These are phyloP conservation scores for Didymodactylos carnosus DNA, from an alignment of 2,888 invertebrate species.

Conservation along the genomic window DNA sequence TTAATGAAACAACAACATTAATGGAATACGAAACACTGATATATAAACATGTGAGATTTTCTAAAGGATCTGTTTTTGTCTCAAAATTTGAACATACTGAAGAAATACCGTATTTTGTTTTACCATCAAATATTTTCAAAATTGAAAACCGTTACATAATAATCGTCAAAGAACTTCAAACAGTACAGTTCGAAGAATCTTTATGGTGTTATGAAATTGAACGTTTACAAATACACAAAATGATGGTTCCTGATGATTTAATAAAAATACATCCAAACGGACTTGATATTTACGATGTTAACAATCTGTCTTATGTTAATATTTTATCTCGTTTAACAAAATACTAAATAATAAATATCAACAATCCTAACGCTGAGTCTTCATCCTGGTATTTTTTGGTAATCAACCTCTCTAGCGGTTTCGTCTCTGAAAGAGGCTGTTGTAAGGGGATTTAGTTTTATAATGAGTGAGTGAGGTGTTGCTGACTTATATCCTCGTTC, in stretches of 20 bases:
- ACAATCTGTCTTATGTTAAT: neutral
- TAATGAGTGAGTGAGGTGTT: too few species aligned
- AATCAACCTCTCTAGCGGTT: too few species aligned
- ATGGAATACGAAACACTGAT: neutral
- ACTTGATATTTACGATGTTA: neutral
- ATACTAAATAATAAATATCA: too few species aligned
- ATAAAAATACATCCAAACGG: neutral
- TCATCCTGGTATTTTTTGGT: too few species aligned
- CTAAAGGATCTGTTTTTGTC: neutral
- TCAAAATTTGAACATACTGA: neutral
- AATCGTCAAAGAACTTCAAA: neutral
- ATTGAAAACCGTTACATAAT: neutral
- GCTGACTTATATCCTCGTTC: too few species aligned
- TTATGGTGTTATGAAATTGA: neutral
- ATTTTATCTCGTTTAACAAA: neutral
- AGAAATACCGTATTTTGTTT: neutral
- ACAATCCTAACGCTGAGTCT: neutral
- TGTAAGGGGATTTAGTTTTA: too few species aligned
- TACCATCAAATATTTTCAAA: neutral
- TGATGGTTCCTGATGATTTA: neutral
- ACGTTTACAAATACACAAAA: neutral
- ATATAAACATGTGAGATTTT: neutral
- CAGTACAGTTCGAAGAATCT: neutral
- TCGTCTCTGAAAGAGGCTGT: neutral
- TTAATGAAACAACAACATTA: neutral